Conservation (phyloP, 2,113 vertebrate species). For the Chlorodrepanis virens region DNA sequence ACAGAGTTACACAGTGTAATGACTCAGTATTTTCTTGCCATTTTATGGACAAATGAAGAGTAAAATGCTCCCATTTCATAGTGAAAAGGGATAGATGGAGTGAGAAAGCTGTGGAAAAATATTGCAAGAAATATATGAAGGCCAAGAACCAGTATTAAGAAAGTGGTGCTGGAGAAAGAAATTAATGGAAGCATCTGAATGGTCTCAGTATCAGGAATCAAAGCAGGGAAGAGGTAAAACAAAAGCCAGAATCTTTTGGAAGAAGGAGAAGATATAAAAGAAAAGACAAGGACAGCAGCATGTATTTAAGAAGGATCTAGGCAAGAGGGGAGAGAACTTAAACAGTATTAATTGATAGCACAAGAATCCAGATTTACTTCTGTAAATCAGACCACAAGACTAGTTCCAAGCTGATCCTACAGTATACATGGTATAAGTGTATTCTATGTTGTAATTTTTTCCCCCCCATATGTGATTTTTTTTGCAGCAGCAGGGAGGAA, state of each 20-base stretch:
- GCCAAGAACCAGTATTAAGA: neutral
- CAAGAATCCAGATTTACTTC: neutral
- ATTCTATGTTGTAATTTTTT: neutral
- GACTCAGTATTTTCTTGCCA: neutral
- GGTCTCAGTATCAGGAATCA: neutral
- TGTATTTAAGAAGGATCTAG: neutral
- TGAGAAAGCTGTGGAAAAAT: neutral
- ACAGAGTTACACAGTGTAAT: neutral
- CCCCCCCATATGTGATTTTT: neutral
- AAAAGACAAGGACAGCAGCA: neutral
- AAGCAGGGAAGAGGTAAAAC: neutral
- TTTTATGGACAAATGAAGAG: neutral
- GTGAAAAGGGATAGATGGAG: neutral
- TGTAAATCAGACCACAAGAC: neutral
- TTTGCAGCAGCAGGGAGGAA: neutral
- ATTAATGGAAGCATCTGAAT: neutral
- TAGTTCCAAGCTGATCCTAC: neutral
- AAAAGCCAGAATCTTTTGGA: neutral
- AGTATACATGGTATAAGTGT: rapidly evolving
- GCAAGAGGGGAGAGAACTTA: neutral
- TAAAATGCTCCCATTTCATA: neutral
- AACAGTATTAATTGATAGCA: neutral
- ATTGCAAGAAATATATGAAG: neutral
- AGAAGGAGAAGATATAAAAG: neutral
- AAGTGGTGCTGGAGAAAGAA: neutral